These are phyloP conservation scores for Agraylea sexmaculata DNA, from an alignment of 1,140 invertebrate species.

Conservation along the genomic window DNA sequence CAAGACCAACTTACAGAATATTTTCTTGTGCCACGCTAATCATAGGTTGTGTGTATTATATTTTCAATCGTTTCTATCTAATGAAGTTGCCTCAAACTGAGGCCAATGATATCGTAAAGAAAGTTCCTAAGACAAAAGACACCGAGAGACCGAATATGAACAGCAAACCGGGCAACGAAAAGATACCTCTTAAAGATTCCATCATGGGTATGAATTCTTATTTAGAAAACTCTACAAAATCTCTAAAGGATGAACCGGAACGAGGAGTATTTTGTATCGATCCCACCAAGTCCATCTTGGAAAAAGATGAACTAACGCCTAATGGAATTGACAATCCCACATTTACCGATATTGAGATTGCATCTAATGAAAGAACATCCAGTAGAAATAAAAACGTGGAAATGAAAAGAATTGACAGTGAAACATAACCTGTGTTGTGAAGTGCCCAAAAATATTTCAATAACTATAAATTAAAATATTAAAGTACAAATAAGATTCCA, in stretches of 20 bases:
- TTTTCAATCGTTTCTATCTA: constrained; percentile 55
- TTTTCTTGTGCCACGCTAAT: constrained; percentile 50
- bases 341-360: too few relatives aligned
- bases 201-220: constrained; percentile 15
- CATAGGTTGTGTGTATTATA: constrained; percentile 55
- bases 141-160: constrained; percentile 25
- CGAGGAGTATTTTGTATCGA: too few relatives aligned
- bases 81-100: constrained; percentile 39
- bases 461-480: too few relatives aligned
- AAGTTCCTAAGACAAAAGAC: constrained; percentile 30
- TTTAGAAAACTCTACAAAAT: constrained; percentile 16
- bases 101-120: constrained; percentile 42
- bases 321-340: too few relatives aligned
- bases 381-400: constrained; percentile 15
- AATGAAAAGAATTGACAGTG: constrained; percentile 16
- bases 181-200: constrained; percentile 18
- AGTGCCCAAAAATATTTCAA: too few relatives aligned
- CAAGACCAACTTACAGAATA: constrained; percentile 59
- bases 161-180: constrained; percentile 25
- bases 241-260: too few relatives aligned
- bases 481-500: too few relatives aligned
- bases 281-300: too few relatives aligned
- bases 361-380: too few relatives aligned
- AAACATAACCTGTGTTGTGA: constrained; percentile 21
- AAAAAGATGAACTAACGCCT: too few relatives aligned